Evolutionary conservation across 2,797 vertebrate species (phyloP), one percentile per base, ranked within the genome.

Genomic region (Myoxocephalus aenaeus): DNA sequence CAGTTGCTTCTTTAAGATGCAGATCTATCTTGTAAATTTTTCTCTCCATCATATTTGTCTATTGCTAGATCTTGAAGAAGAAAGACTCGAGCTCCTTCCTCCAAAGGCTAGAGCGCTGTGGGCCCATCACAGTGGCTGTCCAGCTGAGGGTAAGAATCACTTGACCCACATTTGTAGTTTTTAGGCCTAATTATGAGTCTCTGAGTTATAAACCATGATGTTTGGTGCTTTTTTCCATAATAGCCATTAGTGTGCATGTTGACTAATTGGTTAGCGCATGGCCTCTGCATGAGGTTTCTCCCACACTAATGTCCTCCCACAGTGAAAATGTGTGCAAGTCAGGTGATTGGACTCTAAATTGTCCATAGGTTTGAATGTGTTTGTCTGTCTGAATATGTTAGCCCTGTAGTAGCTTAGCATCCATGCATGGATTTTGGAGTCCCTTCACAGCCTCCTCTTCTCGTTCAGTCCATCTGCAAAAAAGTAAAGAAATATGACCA

Each of bases 51-150:
- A 22, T 85, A 2, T 51, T 59, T 46, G 68, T 48, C 32, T 29
- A 12, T 36, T 74, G 18, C 36, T 90, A 99, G 98, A 91, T 98
- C 58, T 84, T 97, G 73, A 98, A 97, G 93, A 98, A 97, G 94
- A 98, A 97, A 92, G 96, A 96, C 84, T 94, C 95, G 0, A 93
- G 93, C 29, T 95, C 96, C 67, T 96, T 98, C 89, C 91, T 98
- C 59, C 97, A 97, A 81, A 93, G 94, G 66, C 87, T 98, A 29
- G 96, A 97, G 81, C 93, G 96, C 15, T 96, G 96, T 32, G 96
- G 96, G 3, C 97, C 97, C 0, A 78, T 93, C 76, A 98, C 97
- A 15, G 86, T 95, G 59, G 96, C 96, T 2, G 79, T 96, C 54
- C 97, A 98, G 83, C 94, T 99, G 89, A 96, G 96, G 95, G 98